Percentiles rank a stretch among this genome's conserved stretches.
Evolutionary conservation across 1,140 invertebrate genomes (phyloP).

Genomic region (Drosophila asahinai): DNA sequence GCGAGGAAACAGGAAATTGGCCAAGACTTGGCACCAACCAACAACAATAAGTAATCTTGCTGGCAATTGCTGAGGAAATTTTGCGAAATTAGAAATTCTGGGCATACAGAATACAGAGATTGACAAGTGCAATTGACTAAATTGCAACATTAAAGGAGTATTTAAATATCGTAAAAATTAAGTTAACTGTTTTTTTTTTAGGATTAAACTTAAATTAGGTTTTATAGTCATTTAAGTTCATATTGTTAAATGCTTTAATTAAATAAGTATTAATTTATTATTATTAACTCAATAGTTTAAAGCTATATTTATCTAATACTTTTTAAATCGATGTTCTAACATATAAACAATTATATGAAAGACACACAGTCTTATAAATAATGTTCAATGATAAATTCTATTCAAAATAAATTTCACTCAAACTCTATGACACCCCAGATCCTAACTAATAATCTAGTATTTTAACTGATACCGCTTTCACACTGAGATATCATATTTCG

Average conservation of each 20-base stretch:
- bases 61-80: constrained; percentile 21
- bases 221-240: no score
- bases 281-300: no score
- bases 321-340: no score
- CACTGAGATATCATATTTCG: constrained; percentile 20
- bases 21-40: constrained; percentile 20
- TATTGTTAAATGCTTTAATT: no score
- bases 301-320: no score
- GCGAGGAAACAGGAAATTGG: constrained; percentile 60
- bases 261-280: no score
- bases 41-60: background rate
- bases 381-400: no score
- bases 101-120: constrained; percentile 6
- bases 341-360: no score
- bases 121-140: constrained; percentile 4
- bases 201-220: no score
- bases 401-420: background rate
- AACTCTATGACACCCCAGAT: background rate
- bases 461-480: background rate
- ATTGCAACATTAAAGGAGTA: constrained; percentile 1
- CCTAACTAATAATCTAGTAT: background rate
- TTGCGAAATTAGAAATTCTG: constrained; percentile 18
- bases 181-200: no score
- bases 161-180: background rate
- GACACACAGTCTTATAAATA: background rate